Evolutionary conservation across 2,797 vertebrate species (phyloP).

Genomic region (Ceryle rudis): DNA sequence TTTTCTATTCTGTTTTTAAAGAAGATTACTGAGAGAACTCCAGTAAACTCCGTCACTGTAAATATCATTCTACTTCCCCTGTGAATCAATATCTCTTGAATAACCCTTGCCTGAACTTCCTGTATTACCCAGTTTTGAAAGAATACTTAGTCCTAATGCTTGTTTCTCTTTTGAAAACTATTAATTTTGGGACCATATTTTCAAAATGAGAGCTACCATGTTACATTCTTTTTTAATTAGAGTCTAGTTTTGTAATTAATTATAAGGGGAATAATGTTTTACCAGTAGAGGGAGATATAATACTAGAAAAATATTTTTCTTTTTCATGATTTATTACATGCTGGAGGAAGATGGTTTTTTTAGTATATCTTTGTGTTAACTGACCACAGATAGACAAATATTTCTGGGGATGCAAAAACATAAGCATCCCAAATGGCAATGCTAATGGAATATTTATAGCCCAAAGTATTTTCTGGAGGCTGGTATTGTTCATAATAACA

Average conservation of each 20-base stretch:
- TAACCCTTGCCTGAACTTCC: background rate
- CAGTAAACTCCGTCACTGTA: background rate
- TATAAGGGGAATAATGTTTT: background rate
- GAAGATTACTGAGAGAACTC: background rate
- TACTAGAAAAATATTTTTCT: background rate
- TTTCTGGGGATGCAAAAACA: background rate
- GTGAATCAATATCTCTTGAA: background rate
- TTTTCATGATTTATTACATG: background rate
- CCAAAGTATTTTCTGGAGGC: background rate
- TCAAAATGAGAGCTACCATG: background rate
- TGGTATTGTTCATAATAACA: background rate
- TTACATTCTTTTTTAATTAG: background rate
- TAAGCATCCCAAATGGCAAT: background rate
- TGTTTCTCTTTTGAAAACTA: background rate
- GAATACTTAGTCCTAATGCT: background rate
- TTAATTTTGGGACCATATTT: background rate
- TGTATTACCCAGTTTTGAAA: background rate
- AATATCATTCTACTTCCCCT: background rate
- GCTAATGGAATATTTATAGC: background rate
- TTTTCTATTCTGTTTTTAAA: background rate
- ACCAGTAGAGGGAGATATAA: conserved; percentile 57
- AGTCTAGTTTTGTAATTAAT: background rate
- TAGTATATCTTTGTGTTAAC: background rate
- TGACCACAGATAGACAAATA: background rate
- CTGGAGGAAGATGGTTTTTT: background rate